Conservation (phyloP, 1,140 invertebrate species). For the Drosophila busckii region DNA sequence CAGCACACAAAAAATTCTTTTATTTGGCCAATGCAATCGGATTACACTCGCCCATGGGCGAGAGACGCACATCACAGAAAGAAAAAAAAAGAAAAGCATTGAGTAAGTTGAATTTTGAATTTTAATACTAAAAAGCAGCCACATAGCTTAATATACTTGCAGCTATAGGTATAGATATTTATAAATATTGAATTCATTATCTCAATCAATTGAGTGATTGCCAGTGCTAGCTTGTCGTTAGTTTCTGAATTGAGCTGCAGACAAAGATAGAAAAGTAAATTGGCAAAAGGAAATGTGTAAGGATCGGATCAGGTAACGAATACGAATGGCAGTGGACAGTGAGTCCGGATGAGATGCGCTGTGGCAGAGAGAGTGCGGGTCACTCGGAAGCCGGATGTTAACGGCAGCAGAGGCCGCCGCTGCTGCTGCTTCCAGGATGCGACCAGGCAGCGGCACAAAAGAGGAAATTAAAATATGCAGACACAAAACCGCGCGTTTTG, state of each 20-base stretch:
- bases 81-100: background rate
- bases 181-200: no score
- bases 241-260: no score
- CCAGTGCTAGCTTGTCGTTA: no score
- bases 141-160: no score
- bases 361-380: conserved; percentile 12
- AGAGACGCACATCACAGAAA: conserved; percentile 17
- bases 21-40: conserved; percentile 43
- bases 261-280: conserved; percentile 37
- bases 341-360: no score
- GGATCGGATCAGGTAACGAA: conserved; percentile 8
- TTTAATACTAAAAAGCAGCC: conserved; percentile 35
- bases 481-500: conserved; percentile 72
- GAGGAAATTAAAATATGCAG: conserved; percentile 75
- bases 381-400: conserved; percentile 64
- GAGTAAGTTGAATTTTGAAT: conserved; percentile 36
- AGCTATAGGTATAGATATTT: no score
- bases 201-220: no score
- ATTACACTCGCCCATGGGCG: conserved; percentile 48
- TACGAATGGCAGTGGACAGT: no score
- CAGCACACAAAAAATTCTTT: background rate
- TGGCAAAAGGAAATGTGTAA: conserved; percentile 58
- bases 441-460: conserved; percentile 46
- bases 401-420: conserved; percentile 34
- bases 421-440: conserved; percentile 60